Evolutionary conservation across 2,888 invertebrate species (phyloP).

Genomic region (Agrochola lychnidis): DNA sequence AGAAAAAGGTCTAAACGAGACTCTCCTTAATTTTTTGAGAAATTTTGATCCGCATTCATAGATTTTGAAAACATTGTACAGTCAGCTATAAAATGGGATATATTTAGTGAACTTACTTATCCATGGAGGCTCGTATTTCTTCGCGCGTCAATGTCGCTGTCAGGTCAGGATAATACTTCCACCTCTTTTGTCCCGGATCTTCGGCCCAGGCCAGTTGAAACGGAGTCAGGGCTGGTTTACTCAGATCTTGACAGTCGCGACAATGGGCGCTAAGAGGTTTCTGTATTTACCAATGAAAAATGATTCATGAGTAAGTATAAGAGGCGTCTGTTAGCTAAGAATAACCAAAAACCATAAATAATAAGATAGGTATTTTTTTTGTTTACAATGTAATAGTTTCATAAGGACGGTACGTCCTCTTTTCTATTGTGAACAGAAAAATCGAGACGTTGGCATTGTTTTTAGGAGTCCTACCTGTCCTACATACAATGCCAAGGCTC

Average conservation of each 20-base stretch:
- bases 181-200: conserved; percentile 81
- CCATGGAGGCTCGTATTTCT: conserved; percentile 78
- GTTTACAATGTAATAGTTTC: too few species aligned
- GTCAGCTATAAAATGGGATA: neutral
- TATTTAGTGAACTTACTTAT: conserved; percentile 69
- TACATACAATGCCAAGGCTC: neutral
- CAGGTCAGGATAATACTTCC: conserved; percentile 89
- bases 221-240: conserved; percentile 67
- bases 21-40: neutral
- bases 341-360: too few species aligned
- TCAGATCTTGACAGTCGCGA: conserved; percentile 73
- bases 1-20: neutral
- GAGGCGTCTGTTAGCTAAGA: neutral
- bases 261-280: conserved; percentile 75
- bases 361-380: too few species aligned
- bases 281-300: conserved; percentile 59
- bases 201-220: conserved; percentile 74
- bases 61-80: neutral
- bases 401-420: too few species aligned
- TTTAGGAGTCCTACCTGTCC: too few species aligned
- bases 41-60: neutral
- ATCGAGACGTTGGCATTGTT: neutral
- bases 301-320: neutral
- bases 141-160: conserved; percentile 75
- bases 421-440: neutral